These are phyloP conservation scores for Pelobates fuscus DNA, from an alignment of 2,113 vertebrate species.

Conservation along the genomic window DNA sequence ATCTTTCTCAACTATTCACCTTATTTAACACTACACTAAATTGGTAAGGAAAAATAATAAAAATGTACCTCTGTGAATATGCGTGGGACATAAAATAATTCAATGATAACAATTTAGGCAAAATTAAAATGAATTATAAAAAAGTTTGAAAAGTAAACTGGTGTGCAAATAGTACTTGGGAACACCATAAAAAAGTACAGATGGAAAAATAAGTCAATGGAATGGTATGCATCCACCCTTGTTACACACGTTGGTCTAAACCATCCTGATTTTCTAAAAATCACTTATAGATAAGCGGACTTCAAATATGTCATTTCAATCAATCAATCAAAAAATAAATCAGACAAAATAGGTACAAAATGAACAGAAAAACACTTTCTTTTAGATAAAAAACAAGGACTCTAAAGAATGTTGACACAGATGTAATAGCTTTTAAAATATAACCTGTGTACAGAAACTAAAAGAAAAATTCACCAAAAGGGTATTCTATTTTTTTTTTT, in stretches of 20 bases:
- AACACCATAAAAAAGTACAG: not conserved
- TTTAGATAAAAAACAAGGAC: conserved; percentile 61
- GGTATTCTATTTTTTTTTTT: conserved; percentile 63
- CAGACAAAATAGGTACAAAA: conserved; percentile 66
- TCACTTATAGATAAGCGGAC: conserved; percentile 68
- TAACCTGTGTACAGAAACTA: conserved; percentile 63
- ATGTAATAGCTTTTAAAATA: conserved; percentile 72
- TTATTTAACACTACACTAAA: no score
- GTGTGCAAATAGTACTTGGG: not conserved
- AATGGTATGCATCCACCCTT: conserved; percentile 58
- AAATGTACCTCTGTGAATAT: no score
- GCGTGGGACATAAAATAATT: no score
- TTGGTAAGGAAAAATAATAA: not conserved
- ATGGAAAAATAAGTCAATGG: conserved; percentile 51
- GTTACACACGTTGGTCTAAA: conserved; percentile 61
- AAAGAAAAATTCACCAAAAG: conserved; percentile 11
- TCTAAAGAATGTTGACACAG: conserved; percentile 72
- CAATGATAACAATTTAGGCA: no score
- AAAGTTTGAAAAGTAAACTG: not conserved
- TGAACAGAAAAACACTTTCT: conserved; percentile 28
- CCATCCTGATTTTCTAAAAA: conserved; percentile 65
- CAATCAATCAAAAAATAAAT: conserved; percentile 62
- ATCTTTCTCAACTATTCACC: no score
- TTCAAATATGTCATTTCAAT: conserved; percentile 68
- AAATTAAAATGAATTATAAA: not conserved